Conservation (phyloP, 2,797 vertebrate species). For the Phataginus tetradactyla region DNA sequence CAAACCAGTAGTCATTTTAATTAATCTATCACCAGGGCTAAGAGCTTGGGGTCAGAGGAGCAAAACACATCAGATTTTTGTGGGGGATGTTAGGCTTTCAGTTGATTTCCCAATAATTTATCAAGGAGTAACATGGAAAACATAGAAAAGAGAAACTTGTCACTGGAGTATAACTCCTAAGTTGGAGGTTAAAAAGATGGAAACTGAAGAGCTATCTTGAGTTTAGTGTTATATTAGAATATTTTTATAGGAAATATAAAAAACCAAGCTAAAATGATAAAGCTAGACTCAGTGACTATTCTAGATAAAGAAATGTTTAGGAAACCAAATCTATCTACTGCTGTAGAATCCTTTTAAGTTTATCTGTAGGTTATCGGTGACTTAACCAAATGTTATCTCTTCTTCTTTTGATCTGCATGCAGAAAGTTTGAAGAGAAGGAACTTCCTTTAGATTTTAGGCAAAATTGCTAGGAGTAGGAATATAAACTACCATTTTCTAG, state of each 20-base stretch:
- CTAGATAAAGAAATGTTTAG: slow-evolving; percentile 47
- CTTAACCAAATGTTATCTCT: background rate
- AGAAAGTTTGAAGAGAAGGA: background rate
- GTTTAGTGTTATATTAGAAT: slow-evolving; percentile 15
- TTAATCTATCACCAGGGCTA: slow-evolving; percentile 15
- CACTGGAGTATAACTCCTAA: slow-evolving; percentile 33
- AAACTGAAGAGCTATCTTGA: slow-evolving; percentile 44
- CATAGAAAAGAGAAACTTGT: slow-evolving; percentile 45
- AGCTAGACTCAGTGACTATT: slow-evolving; percentile 25
- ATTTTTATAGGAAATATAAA: slow-evolving; percentile 61
- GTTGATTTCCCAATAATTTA: slow-evolving; percentile 53
- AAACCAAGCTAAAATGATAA: slow-evolving; percentile 35
- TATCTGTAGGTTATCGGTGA: slow-evolving; percentile 25
- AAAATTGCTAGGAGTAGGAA: slow-evolving; percentile 6
- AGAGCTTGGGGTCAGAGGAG: slow-evolving; percentile 17
- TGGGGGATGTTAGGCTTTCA: slow-evolving; percentile 1
- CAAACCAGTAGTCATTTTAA: background rate
- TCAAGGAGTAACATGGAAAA: background rate
- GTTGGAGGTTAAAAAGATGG: slow-evolving; percentile 18
- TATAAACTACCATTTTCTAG: background rate
- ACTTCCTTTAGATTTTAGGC: slow-evolving; percentile 5
- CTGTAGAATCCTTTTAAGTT: slow-evolving; percentile 52
- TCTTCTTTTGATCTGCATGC: slow-evolving; percentile 30
- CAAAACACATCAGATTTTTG: slow-evolving; percentile 41
- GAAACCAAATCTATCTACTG: slow-evolving; percentile 11